phyloP scores from a whole-genome alignment of 2,797 vertebrate genomes.

The Siniperca obscura region DNA sequence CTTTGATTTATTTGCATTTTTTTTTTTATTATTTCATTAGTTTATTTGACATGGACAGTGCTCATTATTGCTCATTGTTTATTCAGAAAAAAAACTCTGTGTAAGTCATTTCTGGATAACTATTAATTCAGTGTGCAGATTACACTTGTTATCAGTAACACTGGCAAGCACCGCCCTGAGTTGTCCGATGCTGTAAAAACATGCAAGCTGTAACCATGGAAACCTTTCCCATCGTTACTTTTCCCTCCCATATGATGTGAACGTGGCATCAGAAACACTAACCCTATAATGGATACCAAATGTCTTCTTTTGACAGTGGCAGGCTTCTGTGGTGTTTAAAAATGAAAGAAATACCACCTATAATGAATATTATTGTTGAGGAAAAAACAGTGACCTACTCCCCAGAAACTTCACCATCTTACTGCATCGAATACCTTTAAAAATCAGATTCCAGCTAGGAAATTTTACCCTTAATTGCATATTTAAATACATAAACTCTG shows the following conservation, averaged over 20 bases:
- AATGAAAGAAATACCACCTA: background rate
- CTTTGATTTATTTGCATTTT: background rate
- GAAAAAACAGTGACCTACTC: background rate
- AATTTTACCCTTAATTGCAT: background rate
- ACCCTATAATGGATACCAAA: constrained; percentile 4
- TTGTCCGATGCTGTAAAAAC: constrained; percentile 45
- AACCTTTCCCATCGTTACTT: constrained; percentile 35
- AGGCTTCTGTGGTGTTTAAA: background rate
- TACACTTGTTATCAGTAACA: constrained; percentile 31
- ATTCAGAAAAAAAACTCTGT: background rate
- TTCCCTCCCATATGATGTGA: constrained; percentile 21
- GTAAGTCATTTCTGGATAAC: background rate
- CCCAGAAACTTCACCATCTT: background rate
- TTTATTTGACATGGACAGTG: background rate
- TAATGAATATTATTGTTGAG: background rate
- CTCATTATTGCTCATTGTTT: background rate
- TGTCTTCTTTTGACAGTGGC: background rate
- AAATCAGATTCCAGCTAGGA: background rate
- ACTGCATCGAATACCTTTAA: background rate
- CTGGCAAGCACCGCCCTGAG: constrained; percentile 2
- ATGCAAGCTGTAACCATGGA: constrained; percentile 55
- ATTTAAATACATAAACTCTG: background rate
- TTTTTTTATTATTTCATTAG: background rate
- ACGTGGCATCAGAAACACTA: constrained; percentile 2
- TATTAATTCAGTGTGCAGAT: background rate